A percentile compares a stretch with the other conserved stretches of the same genome.
These are phyloP conservation scores for Ficedula albicollis DNA, from an alignment of 2,797 vertebrate species.

Conservation along the genomic window DNA sequence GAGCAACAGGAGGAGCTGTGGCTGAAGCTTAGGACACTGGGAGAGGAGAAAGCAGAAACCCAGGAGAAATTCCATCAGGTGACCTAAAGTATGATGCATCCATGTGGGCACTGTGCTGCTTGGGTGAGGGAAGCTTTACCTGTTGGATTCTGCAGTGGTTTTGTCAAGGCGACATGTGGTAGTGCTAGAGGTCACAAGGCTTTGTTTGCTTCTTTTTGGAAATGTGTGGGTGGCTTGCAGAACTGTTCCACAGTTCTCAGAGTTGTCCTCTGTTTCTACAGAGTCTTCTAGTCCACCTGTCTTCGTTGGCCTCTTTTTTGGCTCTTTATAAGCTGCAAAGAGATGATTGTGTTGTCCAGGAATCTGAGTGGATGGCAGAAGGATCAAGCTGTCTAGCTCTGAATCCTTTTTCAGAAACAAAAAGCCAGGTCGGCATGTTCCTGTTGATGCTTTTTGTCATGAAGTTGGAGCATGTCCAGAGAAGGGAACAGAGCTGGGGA, in stretches of 20 bases:
- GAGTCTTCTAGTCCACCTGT: not conserved
- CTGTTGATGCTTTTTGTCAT: not conserved
- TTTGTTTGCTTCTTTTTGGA: not conserved
- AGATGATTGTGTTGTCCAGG: not conserved
- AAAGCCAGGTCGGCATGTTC: not conserved
- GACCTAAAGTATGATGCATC: not conserved
- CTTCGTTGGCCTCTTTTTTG: not conserved
- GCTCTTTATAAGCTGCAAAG: not conserved
- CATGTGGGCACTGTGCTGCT: not conserved
- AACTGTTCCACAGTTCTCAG: not conserved
- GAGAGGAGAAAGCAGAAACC: conserved; percentile 72
- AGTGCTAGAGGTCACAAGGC: not conserved
- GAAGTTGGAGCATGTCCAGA: not conserved
- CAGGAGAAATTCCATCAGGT: conserved; percentile 70
- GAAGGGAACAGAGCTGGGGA: accelerated
- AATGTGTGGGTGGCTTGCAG: not conserved
- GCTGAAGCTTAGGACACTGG: conserved; percentile 56
- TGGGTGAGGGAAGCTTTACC: not conserved
- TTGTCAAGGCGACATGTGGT: not conserved
- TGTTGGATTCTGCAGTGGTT: not conserved
- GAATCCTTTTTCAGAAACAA: not conserved
- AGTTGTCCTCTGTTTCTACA: not conserved
- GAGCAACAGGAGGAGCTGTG: conserved; percentile 70
- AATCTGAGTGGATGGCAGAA: not conserved
- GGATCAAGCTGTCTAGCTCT: not conserved